phyloP scores from a whole-genome alignment of 2,113 vertebrate genomes.

The Chelonoidis abingdonii region DNA sequence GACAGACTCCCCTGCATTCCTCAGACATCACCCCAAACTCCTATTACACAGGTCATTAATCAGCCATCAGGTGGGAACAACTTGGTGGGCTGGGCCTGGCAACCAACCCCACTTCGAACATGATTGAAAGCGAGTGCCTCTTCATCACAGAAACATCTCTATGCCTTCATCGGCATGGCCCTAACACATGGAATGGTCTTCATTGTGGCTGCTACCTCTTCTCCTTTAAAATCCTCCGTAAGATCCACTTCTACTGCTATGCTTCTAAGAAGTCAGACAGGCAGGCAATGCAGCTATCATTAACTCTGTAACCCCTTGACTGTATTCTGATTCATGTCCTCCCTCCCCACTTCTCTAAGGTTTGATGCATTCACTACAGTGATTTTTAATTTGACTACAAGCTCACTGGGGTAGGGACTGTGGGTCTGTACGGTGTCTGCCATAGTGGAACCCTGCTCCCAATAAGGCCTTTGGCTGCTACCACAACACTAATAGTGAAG shows the following conservation, averaged over 20 bases:
- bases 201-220: neutral
- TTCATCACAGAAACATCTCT: too few relatives aligned
- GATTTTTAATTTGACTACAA: neutral
- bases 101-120: fast-evolving
- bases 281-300: neutral
- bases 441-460: neutral
- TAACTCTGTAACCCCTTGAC: neutral
- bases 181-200: neutral
- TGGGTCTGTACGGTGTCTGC: neutral
- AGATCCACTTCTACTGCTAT: neutral
- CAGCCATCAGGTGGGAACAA: neutral
- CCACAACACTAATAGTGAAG: neutral
- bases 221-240: neutral
- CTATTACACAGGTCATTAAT: fast-evolving
- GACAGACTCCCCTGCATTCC: neutral
- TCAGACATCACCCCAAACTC: neutral
- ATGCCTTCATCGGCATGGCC: too few relatives aligned
- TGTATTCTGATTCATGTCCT: too few relatives aligned
- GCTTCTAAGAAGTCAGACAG: neutral
- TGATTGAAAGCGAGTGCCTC: neutral
- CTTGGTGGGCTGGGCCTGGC: fast-evolving
- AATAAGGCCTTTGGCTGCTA: neutral
- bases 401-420: fast-evolving
- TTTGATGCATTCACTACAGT: too few relatives aligned
- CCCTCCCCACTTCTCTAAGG: neutral